Evolutionary conservation across 1,140 invertebrate species (phyloP).

Genomic region (Trichoplusia ni): DNA sequence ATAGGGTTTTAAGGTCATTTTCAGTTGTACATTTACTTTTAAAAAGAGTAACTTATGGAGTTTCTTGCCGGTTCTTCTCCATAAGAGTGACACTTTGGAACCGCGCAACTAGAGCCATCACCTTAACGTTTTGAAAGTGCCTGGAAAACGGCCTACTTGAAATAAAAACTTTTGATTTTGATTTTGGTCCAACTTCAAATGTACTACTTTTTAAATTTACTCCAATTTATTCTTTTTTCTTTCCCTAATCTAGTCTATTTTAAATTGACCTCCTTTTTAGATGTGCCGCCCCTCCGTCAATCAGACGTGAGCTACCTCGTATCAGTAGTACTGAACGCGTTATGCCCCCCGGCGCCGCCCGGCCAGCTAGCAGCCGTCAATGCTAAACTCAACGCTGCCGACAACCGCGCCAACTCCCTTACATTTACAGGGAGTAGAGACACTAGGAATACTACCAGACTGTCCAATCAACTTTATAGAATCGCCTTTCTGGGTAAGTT

Average conservation of each 20-base stretch:
- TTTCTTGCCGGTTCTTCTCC: too few species aligned
- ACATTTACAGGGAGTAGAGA: constrained; percentile 88
- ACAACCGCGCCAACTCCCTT: constrained; percentile 86
- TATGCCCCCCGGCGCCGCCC: constrained; percentile 81
- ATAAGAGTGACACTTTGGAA: too few species aligned
- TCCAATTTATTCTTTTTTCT: too few species aligned
- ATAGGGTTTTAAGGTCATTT: too few species aligned
- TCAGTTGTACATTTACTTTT: too few species aligned
- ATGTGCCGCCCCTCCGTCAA: constrained; percentile 93
- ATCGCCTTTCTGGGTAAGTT: constrained; percentile 88
- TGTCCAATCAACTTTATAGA: constrained; percentile 91
- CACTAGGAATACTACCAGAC: constrained; percentile 86
- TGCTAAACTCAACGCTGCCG: constrained; percentile 80
- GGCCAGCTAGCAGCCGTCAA: constrained; percentile 73
- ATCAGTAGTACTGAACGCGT: constrained; percentile 93
- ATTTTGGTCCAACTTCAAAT: too few species aligned
- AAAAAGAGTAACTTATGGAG: too few species aligned
- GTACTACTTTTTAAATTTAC: not conserved
- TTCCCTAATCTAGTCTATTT: too few species aligned
- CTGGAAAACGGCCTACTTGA: too few species aligned
- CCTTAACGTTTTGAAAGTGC: too few species aligned
- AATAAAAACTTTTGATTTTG: not conserved
- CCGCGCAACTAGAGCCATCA: too few species aligned
- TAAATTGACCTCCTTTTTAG: too few species aligned
- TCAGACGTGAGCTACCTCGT: constrained; percentile 95